Conservation (phyloP, 1,140 invertebrate genomes). For the Hyphantria cunea region DNA sequence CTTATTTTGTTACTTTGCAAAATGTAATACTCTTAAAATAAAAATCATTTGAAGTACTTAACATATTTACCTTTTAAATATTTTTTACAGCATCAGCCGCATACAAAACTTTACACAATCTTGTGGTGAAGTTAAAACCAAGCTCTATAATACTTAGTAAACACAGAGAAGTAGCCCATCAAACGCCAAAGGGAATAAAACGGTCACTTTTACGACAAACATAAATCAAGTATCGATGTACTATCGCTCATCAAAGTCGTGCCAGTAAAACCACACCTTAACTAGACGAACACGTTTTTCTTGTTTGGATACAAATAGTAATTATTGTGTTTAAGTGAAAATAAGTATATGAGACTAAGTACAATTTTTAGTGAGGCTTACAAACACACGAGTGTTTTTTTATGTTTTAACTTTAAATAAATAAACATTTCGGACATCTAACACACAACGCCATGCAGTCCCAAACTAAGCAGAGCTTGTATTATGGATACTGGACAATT, state of each 20-base stretch:
- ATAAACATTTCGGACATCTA: too few species aligned
- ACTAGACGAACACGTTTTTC: slow-evolving; percentile 16
- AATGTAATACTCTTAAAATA: too few species aligned
- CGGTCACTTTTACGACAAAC: slow-evolving; percentile 28
- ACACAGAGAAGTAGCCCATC: slow-evolving; percentile 30
- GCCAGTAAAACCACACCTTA: slow-evolving; percentile 23
- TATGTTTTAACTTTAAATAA: too few species aligned
- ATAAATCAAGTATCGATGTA: slow-evolving; percentile 29
- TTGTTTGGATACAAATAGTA: slow-evolving; percentile 16
- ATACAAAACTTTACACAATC: slow-evolving; percentile 7
- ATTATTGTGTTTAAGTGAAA: slow-evolving; percentile 27
- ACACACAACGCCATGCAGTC: too few species aligned
- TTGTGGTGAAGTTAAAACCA: slow-evolving; percentile 14
- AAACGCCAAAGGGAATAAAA: slow-evolving; percentile 28
- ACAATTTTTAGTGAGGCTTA: too few species aligned
- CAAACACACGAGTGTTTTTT: too few species aligned
- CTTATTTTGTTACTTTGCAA: too few species aligned
- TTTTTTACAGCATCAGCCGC: slow-evolving; percentile 2
- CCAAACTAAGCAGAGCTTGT: too few species aligned
- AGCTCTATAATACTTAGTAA: slow-evolving; percentile 26
- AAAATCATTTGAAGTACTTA: too few species aligned
- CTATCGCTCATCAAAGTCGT: slow-evolving; percentile 25
- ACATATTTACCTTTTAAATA: too few species aligned
- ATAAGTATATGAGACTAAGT: background rate
- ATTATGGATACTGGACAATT: too few species aligned